Evolutionary conservation across 1,140 invertebrate species (phyloP), one percentile per base, ranked within the genome.

Genomic region (Tetragonula clypearis): DNA sequence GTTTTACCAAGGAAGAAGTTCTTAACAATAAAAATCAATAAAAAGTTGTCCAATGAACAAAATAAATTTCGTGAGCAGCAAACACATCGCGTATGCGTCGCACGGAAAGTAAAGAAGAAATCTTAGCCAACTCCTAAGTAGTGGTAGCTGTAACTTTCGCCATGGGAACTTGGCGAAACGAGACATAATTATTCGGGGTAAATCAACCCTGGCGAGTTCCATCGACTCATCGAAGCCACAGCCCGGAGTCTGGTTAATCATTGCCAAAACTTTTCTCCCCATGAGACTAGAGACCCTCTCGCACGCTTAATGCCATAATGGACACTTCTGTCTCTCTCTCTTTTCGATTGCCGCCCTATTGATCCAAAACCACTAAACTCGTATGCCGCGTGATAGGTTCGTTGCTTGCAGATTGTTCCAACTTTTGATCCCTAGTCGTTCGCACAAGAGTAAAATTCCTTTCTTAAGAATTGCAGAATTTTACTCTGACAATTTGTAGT

Each of bases 181-280:
- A 26, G 41, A 88, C 83, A 53, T 71, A 87, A 90, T 87, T 90
- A 86, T 90, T 87, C 58, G 21, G 65, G 58, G 76, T 41, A 79
- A 90, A 87, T 87, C 86, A 80, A 90, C 60, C 71, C 62, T 58
- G 35, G 65, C 68, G 49, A 83, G 72, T 79, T 74, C 68, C 81
- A 73, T 83, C 77, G 82, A 84, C 71, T 84, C 71, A 84, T 88
- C 86, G 86, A 88, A 78, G 82, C 82, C 60, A 68, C 65, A 66
- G 85, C 56, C 30, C 30, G 56, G 75, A 91, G 84, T 91, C 90
- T 87, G 88, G 91, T 93, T 94, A 93, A 93, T 93, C 92, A 94
- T 93, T 93, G 89, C 77, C 86, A 91, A 92, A 94, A 93, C 90
- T 94, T 94, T 94, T 85, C 82, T 89, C 86, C 92, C 90, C 91